Evolutionary conservation across 1,140 invertebrate species (phyloP).

Genomic region (Hesperophylax magnus): DNA sequence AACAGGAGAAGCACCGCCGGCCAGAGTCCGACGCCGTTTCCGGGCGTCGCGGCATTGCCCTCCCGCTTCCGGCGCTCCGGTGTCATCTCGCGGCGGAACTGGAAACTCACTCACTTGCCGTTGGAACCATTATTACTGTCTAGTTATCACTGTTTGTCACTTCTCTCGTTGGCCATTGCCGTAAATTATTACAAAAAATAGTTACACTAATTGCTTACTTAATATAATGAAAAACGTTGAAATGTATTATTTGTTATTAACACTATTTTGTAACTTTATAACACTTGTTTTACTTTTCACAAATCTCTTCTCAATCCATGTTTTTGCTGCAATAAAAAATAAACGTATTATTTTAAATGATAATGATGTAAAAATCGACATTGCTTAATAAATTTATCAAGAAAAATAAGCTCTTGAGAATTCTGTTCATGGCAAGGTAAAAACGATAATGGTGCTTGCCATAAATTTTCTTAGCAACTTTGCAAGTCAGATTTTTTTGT

Average conservation of each 20-base stretch:
- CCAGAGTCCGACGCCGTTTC: constrained; percentile 47
- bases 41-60: constrained; percentile 6
- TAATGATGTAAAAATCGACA: too few relatives aligned
- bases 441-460: too few relatives aligned
- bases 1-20: constrained; percentile 45
- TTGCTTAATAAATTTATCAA: too few relatives aligned
- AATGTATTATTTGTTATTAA: background rate
- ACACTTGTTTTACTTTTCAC: background rate
- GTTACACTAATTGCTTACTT: too few relatives aligned
- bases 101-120: constrained; percentile 46
- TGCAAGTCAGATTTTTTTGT: too few relatives aligned
- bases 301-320: background rate
- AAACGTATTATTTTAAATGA: background rate
- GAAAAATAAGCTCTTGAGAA: too few relatives aligned
- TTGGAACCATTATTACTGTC: constrained; percentile 31
- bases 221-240: too few relatives aligned
- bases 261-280: background rate
- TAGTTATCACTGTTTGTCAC: background rate
- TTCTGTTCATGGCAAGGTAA: too few relatives aligned
- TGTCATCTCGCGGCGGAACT: constrained; percentile 21
- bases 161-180: background rate
- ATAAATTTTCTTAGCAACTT: too few relatives aligned
- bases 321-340: background rate
- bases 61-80: constrained; percentile 37
- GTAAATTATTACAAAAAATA: background rate